Evolutionary conservation across 2,797 vertebrate species (phyloP), one percentile per base, ranked within the genome.

Genomic region (Lemur catta): DNA sequence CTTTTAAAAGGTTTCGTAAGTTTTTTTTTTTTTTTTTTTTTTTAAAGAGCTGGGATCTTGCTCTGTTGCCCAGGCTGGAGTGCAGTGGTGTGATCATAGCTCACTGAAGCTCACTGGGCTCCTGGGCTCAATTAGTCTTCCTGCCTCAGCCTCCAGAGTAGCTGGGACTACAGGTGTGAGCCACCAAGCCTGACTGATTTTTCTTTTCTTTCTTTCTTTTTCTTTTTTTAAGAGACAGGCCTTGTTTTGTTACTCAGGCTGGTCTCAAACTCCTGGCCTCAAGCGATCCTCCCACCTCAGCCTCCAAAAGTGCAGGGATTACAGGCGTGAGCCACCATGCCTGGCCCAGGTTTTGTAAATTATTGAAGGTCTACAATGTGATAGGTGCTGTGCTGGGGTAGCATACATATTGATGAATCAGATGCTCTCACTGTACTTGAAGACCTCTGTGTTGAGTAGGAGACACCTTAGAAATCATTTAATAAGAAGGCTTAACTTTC

Each of bases 1-100:
- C 50, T 88, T 94, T 91, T 10, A n/a, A 91, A 95, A 63, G 5
- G 24, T 81, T 33, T 76, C 93, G 59, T 50, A 89, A 84, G 89
- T 81, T 24, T 79, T 71, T 18, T 17, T 65, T n/a, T 65, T n/a
- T n/a, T 65, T 65, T n/a, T 65, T n/a, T 65, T n/a, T n/a, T 65
- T 65, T n/a, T 65, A 7, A 65, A n/a, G 63, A 65, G 33, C 15
- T 4, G 63, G 33, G 7, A 3, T 65, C 63, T 65, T 65, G 63
- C 33, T n/a, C 33, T 65, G 14, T 65, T n/a, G 33, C 63, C 63
- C 63, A 65, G 7, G 15, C 63, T n/a, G 15, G 33, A 17, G 17
- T n/a, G 1, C 15, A n/a, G 63, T n/a, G 15, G 15, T 18, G 33
- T 65, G 61, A 65, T 65, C 7, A n/a, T 17, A 65, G 33, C 63